Evolutionary conservation across 2,797 vertebrate genomes (phyloP).

Genomic region (Poecile montanus): DNA sequence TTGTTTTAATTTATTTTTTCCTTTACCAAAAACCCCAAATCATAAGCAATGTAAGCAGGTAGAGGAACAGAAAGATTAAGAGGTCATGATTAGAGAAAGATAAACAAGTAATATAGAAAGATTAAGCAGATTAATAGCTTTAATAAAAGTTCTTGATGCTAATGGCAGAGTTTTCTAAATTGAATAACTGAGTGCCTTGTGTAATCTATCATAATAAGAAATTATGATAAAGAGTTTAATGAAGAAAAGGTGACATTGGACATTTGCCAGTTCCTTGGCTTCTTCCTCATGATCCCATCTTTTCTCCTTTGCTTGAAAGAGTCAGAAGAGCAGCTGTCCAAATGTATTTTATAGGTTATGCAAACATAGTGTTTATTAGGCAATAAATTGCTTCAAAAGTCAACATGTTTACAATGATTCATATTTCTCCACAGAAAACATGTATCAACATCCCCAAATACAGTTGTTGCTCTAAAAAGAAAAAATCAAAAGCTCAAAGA

Average conservation of each 20-base stretch:
- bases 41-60: neutral
- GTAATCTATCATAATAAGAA: neutral
- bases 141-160: slow-evolving; percentile 9
- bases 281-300: neutral
- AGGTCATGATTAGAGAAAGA: neutral
- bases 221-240: neutral
- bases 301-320: neutral
- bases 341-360: neutral
- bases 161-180: neutral
- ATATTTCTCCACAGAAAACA: neutral
- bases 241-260: neutral
- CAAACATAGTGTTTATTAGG: neutral
- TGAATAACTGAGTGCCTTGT: neutral
- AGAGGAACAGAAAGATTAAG: neutral
- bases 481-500: neutral
- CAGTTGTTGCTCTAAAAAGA: neutral
- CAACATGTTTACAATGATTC: neutral
- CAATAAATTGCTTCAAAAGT: neutral
- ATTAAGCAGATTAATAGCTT: slow-evolving; percentile 21
- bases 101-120: neutral
- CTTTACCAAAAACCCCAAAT: neutral
- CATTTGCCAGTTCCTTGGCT: neutral
- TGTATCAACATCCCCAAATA: neutral
- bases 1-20: neutral
- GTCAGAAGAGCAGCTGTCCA: neutral